Percentiles rank a stretch among this genome's conserved stretches.
Conservation (phyloP, 53 echinoderm and acorn worm species). For the Patiria pectinifera region DNA sequence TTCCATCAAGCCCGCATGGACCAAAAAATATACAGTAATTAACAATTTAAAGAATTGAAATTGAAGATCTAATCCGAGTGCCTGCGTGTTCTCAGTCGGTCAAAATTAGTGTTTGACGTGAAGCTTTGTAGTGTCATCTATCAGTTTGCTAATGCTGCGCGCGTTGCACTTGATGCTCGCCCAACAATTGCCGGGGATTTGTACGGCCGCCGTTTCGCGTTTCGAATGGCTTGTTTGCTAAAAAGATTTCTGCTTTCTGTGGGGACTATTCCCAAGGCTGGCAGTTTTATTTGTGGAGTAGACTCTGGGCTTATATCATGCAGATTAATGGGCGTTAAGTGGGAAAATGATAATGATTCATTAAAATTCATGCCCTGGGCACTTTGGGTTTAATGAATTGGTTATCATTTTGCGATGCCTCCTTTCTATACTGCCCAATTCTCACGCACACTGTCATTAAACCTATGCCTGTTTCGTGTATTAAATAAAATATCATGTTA, state of each 20-base stretch:
- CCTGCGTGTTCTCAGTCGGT: constrained; percentile 21
- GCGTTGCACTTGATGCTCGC: not conserved
- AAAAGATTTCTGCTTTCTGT: constrained; percentile 8
- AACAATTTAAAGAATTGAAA: constrained; percentile 59
- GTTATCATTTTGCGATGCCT: not conserved
- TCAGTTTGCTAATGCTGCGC: constrained; percentile 10
- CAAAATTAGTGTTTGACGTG: constrained; percentile 26
- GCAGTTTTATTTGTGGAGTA: not conserved
- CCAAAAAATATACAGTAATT: constrained; percentile 21
- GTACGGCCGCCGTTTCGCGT: not conserved
- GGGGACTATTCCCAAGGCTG: constrained; percentile 1
- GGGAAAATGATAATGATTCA: constrained; percentile 19
- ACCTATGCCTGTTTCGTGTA: too few relatives aligned
- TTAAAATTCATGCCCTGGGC: constrained; percentile 41
- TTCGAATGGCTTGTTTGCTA: constrained; percentile 31
- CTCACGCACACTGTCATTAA: too few relatives aligned
- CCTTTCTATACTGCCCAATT: not conserved
- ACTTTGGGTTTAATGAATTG: not conserved
- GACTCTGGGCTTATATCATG: not conserved
- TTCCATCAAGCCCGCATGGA: constrained; percentile 32
- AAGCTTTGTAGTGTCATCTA: constrained; percentile 21
- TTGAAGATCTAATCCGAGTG: constrained; percentile 1
- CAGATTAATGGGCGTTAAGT: constrained; percentile 16
- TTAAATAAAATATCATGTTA: too few relatives aligned
- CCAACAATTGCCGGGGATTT: not conserved